Conservation (phyloP, 2,888 invertebrate species). For the Clunio marinus region DNA sequence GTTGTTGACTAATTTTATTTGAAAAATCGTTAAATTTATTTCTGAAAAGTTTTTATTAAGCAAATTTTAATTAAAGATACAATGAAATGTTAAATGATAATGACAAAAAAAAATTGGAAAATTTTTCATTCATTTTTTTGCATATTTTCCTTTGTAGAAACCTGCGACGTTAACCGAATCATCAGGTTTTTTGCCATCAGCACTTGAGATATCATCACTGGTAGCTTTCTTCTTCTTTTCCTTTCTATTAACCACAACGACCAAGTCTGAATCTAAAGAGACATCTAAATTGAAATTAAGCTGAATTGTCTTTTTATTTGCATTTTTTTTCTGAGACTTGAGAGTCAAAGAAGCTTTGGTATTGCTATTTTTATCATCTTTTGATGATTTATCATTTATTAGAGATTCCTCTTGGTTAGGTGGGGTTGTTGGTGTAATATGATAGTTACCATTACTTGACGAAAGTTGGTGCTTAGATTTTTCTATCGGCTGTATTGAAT, state of each 20-base stretch:
- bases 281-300: slow-evolving; percentile 51
- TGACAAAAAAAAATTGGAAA: neutral
- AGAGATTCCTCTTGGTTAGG: neutral
- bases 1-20: no score
- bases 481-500: no score
- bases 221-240: no score
- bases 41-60: neutral
- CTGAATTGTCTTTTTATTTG: slow-evolving; percentile 49
- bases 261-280: slow-evolving; percentile 51
- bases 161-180: slow-evolving; percentile 9
- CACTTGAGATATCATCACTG: neutral
- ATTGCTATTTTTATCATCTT: neutral
- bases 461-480: no score
- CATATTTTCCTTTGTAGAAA: slow-evolving; percentile 28
- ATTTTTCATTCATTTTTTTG: slow-evolving; percentile 5
- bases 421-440: neutral
- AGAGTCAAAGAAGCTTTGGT: no score
- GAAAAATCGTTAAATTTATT: neutral
- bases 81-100: neutral
- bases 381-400: slow-evolving; percentile 2
- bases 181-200: neutral
- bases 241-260: slow-evolving; percentile 50
- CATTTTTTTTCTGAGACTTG: no score
- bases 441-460: slow-evolving; percentile 44
- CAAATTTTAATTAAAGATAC: no score